Conservation (phyloP, 2,797 vertebrate species). For the Propithecus perrieri region DNA sequence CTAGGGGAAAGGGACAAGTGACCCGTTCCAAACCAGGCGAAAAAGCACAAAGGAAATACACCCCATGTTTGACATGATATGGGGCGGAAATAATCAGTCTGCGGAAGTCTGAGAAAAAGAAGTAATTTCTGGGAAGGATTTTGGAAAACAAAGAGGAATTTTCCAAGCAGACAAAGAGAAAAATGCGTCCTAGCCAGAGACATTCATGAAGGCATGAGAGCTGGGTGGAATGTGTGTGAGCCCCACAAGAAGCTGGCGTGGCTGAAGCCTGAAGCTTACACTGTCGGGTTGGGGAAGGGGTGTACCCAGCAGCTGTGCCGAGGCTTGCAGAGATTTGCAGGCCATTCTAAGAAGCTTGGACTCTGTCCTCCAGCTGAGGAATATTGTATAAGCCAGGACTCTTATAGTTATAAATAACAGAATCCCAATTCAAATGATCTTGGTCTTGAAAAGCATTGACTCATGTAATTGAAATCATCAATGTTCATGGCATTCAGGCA, state of each 20-base stretch:
- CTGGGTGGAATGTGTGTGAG: background rate
- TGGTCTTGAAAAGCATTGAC: background rate
- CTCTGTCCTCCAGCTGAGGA: background rate
- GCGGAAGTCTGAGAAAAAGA: background rate
- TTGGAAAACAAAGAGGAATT: background rate
- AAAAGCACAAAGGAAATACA: background rate
- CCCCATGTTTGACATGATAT: fast-evolving
- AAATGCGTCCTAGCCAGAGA: background rate
- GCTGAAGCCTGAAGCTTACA: background rate
- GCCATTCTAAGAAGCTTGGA: background rate
- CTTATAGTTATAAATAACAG: background rate
- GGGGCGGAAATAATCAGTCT: background rate
- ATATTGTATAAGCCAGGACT: background rate
- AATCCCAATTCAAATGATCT: background rate
- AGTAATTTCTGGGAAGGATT: background rate
- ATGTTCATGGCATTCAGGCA: background rate
- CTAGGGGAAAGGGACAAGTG: background rate
- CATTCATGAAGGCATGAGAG: fast-evolving
- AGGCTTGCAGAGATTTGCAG: background rate
- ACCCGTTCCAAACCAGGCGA: background rate
- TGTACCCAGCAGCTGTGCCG: no score
- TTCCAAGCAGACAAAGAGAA: background rate
- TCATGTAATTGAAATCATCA: background rate
- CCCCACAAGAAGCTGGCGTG: background rate
- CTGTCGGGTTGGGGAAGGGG: fast-evolving